Evolutionary conservation across 2,113 vertebrate species (phyloP), one percentile per base, ranked within the genome.

Genomic region (Gavia stellata): DNA sequence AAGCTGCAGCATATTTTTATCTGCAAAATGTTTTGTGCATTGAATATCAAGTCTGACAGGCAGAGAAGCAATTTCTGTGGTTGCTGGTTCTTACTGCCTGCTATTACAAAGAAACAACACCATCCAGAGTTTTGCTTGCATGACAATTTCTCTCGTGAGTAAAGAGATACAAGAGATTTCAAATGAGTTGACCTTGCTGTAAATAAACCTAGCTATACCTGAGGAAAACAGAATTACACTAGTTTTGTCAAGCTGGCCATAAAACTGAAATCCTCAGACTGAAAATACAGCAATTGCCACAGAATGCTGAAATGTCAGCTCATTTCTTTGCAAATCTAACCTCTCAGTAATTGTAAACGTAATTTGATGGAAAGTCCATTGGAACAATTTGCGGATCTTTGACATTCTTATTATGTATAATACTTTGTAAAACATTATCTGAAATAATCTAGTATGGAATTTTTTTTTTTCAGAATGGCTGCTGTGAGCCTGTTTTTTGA

Each of bases 341-440:
- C 83, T 91, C 91, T 85, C 62, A 42, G 70, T 94, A 96, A 85
- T 75, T 95, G 81, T 97, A 89, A 92, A 87, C 45, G 49, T 91
- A 89, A 92, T 79, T 94, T 87, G 78, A 85, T 95, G 49, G 44
- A 87, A 91, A 92, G 77, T 85, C 92, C 81, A 84, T 94, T 87
- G 77, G 77, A 95, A 68, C 16, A 85, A 58, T 94, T 81, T 91
- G 31, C 58, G 87, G 73, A 95, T 87, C 73, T 94, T 87, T 95
- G 88, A 87, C 86, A 61, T 89, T 91, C 23, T 89, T 72, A 17
- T 95, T 81, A 79, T 56, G 23, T 87, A 75, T 88, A 87, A 87
- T 85, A 36, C 17, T 92, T 94, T 92, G 45, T 87, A 62, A 95
- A 94, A 56, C 19, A 71, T 73, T 65, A 42, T 82, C 65, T 94